Evolutionary conservation across 2,797 vertebrate species (phyloP).

Genomic region (Spinus olivaceus): DNA sequence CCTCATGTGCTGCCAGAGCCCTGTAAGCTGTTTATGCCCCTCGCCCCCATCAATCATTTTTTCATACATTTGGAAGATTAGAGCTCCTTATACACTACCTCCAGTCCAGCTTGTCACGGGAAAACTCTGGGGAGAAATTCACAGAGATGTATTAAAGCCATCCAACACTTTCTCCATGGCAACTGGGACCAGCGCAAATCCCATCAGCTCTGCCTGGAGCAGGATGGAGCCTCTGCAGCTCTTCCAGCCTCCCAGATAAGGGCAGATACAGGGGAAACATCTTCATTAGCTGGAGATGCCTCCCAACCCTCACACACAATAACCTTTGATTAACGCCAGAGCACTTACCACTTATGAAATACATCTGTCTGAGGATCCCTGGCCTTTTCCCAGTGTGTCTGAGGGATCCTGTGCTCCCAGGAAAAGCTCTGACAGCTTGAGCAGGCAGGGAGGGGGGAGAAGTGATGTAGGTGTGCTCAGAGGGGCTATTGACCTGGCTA

Average conservation of each 20-base stretch:
- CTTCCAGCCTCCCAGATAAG: background rate
- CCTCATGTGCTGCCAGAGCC: background rate
- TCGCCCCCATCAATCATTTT: conserved; percentile 60
- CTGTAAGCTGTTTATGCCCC: background rate
- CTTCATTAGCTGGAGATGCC: conserved; percentile 41
- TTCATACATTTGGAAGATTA: conserved; percentile 68
- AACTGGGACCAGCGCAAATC: conserved; percentile 67
- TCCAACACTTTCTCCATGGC: conserved; percentile 78
- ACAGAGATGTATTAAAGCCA: conserved; percentile 65
- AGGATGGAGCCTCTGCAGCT: background rate
- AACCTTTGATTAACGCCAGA: background rate
- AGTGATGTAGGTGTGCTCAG: rapidly evolving
- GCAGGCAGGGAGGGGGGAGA: background rate
- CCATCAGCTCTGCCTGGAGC: conserved; percentile 40
- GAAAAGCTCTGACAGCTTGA: rapidly evolving
- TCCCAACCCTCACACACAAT: conserved; percentile 19
- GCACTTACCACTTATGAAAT: conserved; percentile 40
- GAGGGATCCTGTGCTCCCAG: background rate
- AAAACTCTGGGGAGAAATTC: conserved; percentile 71
- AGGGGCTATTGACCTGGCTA: background rate
- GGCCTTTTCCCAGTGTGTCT: background rate
- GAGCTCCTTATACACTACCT: conserved; percentile 61
- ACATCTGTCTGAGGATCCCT: background rate
- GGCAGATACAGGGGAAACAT: background rate
- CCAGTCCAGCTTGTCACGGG: conserved; percentile 65